A percentile compares a stretch with the other conserved stretches of the same genome.
phyloP scores from a whole-genome alignment of 2,113 vertebrate genomes.

The Pipa parva region DNA sequence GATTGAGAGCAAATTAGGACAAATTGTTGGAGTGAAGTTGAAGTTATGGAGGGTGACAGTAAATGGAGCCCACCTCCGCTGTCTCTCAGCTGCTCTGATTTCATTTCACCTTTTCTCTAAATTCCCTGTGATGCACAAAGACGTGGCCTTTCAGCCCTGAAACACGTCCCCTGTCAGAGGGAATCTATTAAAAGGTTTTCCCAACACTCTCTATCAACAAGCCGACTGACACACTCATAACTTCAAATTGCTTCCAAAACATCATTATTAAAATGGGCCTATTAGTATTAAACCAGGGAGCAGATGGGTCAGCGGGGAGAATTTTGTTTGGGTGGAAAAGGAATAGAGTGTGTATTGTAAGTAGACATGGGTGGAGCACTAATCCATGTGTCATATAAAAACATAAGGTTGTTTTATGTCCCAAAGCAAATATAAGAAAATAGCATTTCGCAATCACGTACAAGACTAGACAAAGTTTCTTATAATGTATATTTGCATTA shows the following conservation, averaged over 20 bases:
- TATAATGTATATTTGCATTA: no score
- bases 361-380: conserved; percentile 20
- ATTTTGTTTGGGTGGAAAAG: conserved; percentile 28
- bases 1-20: not conserved
- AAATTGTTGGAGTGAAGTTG: not conserved
- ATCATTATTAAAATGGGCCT: conserved; percentile 42
- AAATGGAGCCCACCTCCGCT: not conserved
- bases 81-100: not conserved
- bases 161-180: conserved; percentile 31
- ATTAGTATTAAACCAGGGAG: conserved; percentile 38
- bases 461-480: not conserved
- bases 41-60: not conserved
- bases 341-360: conserved; percentile 37
- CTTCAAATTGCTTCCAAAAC: conserved; percentile 40
- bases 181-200: conserved; percentile 39
- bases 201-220: conserved; percentile 33
- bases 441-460: no score
- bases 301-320: conserved; percentile 25
- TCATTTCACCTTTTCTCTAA: not conserved
- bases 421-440: no score
- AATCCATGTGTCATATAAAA: conserved; percentile 26
- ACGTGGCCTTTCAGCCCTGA: conserved; percentile 21
- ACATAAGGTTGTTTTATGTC: no score
- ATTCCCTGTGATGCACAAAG: conserved; percentile 12
- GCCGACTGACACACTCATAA: conserved; percentile 22